Evolutionary conservation across 2,797 vertebrate species (phyloP), one percentile per base, ranked within the genome.

Genomic region (Lepidocolaptes lacrymiger): DNA sequence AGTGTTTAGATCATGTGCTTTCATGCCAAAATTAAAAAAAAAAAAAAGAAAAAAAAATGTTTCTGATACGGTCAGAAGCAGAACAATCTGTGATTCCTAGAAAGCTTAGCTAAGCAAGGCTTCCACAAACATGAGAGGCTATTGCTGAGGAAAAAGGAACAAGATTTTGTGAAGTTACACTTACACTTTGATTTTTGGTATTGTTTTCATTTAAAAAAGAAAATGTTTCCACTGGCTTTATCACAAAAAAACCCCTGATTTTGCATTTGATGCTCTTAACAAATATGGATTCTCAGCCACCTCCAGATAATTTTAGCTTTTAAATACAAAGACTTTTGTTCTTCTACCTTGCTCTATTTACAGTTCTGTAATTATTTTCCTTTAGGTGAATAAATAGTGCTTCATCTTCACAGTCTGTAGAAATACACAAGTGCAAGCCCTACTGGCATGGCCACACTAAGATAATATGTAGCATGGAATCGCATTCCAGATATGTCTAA

Each of bases 31-130:
- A 64, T 72, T 71, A 34, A 56, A 26, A 10, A 48, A 26, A 7
- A 14, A 10, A 4, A 6, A 26, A 5, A 21, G 22, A 6, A 12
- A 15, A 5, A 11, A 30, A 48, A 48, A 69, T 14, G 36, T 52
- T 92, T 74, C 24, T 44, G 10, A 36, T 88, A 41, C 51, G 73
- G 49, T 94, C 61, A 61, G 76, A 75, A 93, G 71, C n/a, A 66
- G 78, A 92, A 76, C 0, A 4, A 34, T 74, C 66, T 88, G 88
- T 64, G 69, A 66, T 94, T 96, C 94, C 49, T 93, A 63, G 89
- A 93, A 79, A 85, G 88, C 41, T 91, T 54, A 48, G 52, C 81
- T 85, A 39, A 58, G 37, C 59, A 72, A 59, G 13, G 27, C 23
- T 92, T 76, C 34, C 55, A 73, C 48, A 79, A 91, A 46, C 7